Evolutionary conservation across 1,140 invertebrate species (phyloP).

Genomic region (fruit fly (Drosophila melanogaster)): DNA sequence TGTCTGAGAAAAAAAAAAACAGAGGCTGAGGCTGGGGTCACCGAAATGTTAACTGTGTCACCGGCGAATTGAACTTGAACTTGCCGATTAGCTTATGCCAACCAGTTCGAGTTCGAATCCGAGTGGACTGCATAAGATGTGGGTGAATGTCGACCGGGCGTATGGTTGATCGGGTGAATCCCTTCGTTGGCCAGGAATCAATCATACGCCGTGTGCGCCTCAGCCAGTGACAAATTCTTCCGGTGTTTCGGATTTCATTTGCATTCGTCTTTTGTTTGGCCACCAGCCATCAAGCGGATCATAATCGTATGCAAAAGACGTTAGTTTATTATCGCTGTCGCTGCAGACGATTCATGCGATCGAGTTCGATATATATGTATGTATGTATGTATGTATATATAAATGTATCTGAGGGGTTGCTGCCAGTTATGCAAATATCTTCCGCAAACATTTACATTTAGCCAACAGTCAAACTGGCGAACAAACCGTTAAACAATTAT

Average conservation of each 20-base stretch:
- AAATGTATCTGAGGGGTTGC: not conserved
- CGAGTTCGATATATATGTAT: slow-evolving; percentile 10
- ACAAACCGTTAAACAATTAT: slow-evolving; percentile 75
- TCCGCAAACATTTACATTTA: slow-evolving; percentile 79
- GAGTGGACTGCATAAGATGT: slow-evolving; percentile 40
- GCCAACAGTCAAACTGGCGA: slow-evolving; percentile 39
- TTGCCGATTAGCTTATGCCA: slow-evolving; percentile 36
- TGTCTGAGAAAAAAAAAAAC: not conserved
- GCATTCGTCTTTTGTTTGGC: slow-evolving; percentile 54
- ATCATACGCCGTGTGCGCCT: slow-evolving; percentile 57
- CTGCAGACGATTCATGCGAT: slow-evolving; percentile 37
- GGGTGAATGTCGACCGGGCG: slow-evolving; percentile 33
- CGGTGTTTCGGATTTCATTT: slow-evolving; percentile 38
- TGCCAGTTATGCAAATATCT: slow-evolving; percentile 71
- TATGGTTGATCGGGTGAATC: slow-evolving; percentile 19
- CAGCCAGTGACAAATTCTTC: slow-evolving; percentile 21
- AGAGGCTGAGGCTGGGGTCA: slow-evolving; percentile 60
- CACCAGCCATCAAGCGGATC: slow-evolving; percentile 19
- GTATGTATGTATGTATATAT: not conserved
- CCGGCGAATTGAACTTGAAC: slow-evolving; percentile 80
- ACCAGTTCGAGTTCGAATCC: slow-evolving; percentile 26
- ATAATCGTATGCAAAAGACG: slow-evolving; percentile 66
- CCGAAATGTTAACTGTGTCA: slow-evolving; percentile 71
- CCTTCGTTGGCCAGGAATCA: slow-evolving; percentile 45
- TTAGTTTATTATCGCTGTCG: slow-evolving; percentile 54